Evolutionary conservation across 37 sponge, comb jelly and placozoan genomes (phyloP).

Genomic region (Eunapius fragilis): DNA sequence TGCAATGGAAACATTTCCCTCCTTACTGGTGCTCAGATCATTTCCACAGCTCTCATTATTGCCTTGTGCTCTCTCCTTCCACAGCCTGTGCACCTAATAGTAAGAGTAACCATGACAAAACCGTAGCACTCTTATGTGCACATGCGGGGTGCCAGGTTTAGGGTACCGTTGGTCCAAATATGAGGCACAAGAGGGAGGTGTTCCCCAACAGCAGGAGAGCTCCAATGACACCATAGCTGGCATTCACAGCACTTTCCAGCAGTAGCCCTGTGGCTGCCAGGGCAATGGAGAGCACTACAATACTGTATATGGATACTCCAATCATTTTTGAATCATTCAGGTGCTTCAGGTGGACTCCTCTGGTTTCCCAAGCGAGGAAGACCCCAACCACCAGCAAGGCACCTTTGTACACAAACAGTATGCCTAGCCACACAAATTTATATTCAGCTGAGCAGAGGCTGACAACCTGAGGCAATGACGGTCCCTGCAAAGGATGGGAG

Average conservation of each 20-base stretch:
- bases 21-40: neutral
- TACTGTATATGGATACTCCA: conserved; percentile 56
- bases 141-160: too few relatives aligned
- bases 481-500: conserved; percentile 1
- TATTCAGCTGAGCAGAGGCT: conserved; percentile 9
- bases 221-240: conserved; percentile 50
- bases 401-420: conserved; percentile 63
- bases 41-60: neutral
- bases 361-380: conserved; percentile 67
- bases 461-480: conserved; percentile 25
- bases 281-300: conserved; percentile 55
- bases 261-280: conserved; percentile 36
- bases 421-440: conserved; percentile 16
- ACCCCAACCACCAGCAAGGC: conserved; percentile 52
- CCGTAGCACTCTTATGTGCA: too few relatives aligned
- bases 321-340: conserved; percentile 65
- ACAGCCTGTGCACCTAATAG: conserved; percentile 19
- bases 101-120: conserved; percentile 28
- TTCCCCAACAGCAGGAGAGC: conserved; percentile 41
- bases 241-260: conserved; percentile 18
- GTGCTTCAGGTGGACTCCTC: conserved; percentile 45
- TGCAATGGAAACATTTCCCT: conserved; percentile 10
- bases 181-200: conserved; percentile 41
- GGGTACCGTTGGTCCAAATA: conserved; percentile 60
- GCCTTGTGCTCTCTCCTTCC: conserved; percentile 21